Conservation (phyloP, 2,888 invertebrate genomes). For the Anarsia innoxiella region DNA sequence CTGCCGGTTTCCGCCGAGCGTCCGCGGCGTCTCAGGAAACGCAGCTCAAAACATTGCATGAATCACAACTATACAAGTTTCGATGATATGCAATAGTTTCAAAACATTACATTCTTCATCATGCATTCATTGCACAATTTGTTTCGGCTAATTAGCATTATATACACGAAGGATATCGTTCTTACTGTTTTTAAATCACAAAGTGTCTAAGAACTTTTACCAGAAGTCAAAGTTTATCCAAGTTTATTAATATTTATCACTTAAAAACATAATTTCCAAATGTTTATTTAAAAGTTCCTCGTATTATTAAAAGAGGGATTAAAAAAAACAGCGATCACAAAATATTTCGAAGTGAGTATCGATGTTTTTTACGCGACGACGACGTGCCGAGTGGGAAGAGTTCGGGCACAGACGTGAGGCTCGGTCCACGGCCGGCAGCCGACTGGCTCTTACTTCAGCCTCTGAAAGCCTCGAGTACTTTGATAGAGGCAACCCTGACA, state of each 20-base stretch:
- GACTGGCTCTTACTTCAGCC: conserved; percentile 10
- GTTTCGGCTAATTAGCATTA: too few relatives aligned
- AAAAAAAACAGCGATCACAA: too few relatives aligned
- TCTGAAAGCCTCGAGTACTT: conserved; percentile 13
- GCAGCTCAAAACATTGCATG: conserved; percentile 49
- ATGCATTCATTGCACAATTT: conserved; percentile 25
- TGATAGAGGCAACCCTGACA: conserved; percentile 39
- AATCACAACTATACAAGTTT: conserved; percentile 29
- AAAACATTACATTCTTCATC: conserved; percentile 30
- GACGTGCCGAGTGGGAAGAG: conserved; percentile 16
- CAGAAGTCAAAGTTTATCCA: too few relatives aligned
- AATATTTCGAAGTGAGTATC: conserved; percentile 24
- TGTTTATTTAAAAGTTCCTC: background rate
- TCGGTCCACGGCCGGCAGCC: conserved; percentile 5
- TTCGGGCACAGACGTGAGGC: too few relatives aligned
- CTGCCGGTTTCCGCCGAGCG: too few relatives aligned
- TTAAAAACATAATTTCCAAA: too few relatives aligned
- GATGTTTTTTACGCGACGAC: conserved; percentile 61
- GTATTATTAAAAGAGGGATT: background rate
- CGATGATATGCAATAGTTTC: conserved; percentile 41
- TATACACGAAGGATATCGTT: too few relatives aligned
- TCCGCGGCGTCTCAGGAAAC: conserved; percentile 50
- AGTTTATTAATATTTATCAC: too few relatives aligned
- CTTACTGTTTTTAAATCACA: too few relatives aligned
- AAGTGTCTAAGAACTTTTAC: too few relatives aligned